Percentiles rank a stretch among this genome's conserved stretches.
Conservation (phyloP, 2,113 vertebrate species). For the Trogon surrucura region DNA sequence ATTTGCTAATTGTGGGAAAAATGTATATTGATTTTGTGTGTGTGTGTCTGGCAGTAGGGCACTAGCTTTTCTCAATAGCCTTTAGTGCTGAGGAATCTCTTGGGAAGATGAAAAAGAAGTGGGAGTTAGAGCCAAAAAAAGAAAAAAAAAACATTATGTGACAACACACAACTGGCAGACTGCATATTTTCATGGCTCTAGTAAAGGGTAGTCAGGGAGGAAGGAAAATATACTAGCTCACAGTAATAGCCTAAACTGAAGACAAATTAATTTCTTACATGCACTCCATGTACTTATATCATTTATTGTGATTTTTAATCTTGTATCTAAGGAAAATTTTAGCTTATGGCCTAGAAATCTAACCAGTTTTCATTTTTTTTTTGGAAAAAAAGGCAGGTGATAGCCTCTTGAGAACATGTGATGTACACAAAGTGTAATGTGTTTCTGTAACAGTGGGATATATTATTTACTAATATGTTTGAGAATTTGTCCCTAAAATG, state of each 20-base stretch:
- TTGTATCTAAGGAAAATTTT: neutral
- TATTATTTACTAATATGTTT: neutral
- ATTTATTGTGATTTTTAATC: neutral
- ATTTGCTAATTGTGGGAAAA: constrained; percentile 82
- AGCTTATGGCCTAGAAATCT: neutral
- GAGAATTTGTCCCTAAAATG: neutral
- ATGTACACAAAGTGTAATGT: neutral
- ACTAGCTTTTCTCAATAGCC: constrained; percentile 58
- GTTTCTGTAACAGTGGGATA: neutral
- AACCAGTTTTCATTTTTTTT: neutral
- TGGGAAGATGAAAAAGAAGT: neutral
- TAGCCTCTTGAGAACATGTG: neutral
- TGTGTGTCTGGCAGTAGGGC: constrained; percentile 38
- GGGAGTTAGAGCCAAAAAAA: neutral
- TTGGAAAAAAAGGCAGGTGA: neutral
- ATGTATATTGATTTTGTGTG: constrained; percentile 77
- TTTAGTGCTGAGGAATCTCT: constrained; percentile 59
- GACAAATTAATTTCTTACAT: neutral
- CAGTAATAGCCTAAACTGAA: neutral
- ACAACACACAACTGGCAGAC: neutral
- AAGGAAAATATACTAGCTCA: neutral
- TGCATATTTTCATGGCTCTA: neutral
- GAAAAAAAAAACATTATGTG: neutral
- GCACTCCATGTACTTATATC: neutral
- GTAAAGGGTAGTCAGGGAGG: neutral